Percentiles rank a stretch among this genome's conserved stretches.
These are phyloP conservation scores for Pseudonaja textilis DNA, from an alignment of 2,113 vertebrate genomes.

Conservation along the genomic window DNA sequence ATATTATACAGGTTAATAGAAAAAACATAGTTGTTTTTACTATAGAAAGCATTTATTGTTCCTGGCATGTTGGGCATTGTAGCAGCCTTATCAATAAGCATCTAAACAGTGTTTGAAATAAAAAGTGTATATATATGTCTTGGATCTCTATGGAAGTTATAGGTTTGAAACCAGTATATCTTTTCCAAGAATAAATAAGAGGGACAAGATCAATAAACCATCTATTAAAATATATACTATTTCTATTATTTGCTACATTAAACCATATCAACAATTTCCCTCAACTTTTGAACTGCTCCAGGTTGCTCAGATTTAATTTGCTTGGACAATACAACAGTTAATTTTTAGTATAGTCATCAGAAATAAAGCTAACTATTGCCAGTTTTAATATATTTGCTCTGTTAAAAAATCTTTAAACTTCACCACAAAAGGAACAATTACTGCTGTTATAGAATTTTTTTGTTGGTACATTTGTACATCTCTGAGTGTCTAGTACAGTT, in stretches of 20 bases:
- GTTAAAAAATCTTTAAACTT: not conserved
- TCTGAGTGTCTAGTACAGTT: not conserved
- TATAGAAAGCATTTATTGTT: not conserved
- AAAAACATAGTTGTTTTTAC: not conserved
- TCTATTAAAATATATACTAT: not conserved
- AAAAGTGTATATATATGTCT: not conserved
- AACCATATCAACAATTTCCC: not conserved
- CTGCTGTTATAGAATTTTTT: not conserved
- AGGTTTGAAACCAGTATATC: not conserved
- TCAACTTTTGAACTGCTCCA: not conserved
- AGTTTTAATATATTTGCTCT: not conserved
- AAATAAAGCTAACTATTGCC: not conserved
- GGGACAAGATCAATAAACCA: not conserved
- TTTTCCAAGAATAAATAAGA: not conserved
- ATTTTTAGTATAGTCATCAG: not conserved
- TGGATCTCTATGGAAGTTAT: not conserved
- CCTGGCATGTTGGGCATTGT: not conserved
- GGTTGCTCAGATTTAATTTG: not conserved
- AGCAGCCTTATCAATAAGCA: not conserved
- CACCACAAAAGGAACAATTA: not conserved
- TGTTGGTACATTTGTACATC: not conserved
- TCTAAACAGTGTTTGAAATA: not conserved
- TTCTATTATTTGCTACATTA: not conserved
- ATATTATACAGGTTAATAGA: not conserved
- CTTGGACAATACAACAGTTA: not conserved